Evolutionary conservation across 2,797 vertebrate genomes (phyloP), one percentile per base, ranked within the genome.

Genomic region (Macroramphosus scolopax): DNA sequence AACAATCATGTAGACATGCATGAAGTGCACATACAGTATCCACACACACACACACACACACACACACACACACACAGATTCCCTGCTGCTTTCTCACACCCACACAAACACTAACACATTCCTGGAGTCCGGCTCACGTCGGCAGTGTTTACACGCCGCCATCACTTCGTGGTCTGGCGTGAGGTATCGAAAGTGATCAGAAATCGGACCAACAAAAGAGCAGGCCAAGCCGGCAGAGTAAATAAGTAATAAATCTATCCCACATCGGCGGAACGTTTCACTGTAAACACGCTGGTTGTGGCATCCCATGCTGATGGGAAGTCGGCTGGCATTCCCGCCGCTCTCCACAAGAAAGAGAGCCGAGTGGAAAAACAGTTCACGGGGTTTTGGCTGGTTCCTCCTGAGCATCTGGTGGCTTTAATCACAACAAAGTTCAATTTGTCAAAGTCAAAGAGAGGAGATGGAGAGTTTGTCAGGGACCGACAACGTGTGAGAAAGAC

Each of bases 221-320:
- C 15, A 13, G 32, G 71, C 75, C 57, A 63, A 68, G 65, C 71
- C 46, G 11, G 61, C n/a, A 82, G 81, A 73, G 84, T 88, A 87
- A 88, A 88, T 85, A 88, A 80, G 81, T 83, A 75, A 85, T 89
- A 84, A 86, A 88, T 89, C 86, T 88, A 62, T 64, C 64, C 79
- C 77, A 83, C 77, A 77, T 82, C 78, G 71, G 77, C 64, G 44
- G 68, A 77, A 78, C 74, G 61, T 52, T 51, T 77, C 76, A 62
- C 60, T 79, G 82, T 86, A 87, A 89, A 89, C 85, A 86, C 39
- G 22, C 79, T 72, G 51, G 74, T 41, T 72, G 76, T 47, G 78
- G 81, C 54, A 52, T 80, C 67, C 64, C 47, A 51, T 60, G 68
- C 48, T 61, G 77, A 77, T 58, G 80, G 80, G 65, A 85, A 86